These are phyloP conservation scores for Proales similis DNA, from an alignment of 1,140 invertebrate species.

Conservation along the genomic window DNA sequence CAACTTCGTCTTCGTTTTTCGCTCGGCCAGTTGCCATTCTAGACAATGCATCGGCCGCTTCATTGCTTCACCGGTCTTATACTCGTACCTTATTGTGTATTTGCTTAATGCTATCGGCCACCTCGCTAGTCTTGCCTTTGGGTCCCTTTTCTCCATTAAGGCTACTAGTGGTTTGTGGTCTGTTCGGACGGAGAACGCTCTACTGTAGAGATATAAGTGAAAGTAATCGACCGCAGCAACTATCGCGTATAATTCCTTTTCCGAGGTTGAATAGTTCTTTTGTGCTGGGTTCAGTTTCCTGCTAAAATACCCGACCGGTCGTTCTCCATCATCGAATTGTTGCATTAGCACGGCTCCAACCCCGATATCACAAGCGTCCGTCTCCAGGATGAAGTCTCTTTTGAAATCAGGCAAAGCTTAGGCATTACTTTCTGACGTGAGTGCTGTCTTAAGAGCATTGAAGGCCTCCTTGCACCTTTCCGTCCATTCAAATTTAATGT, in stretches of 20 bases:
- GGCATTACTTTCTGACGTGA: not conserved
- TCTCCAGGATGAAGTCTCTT: constrained; percentile 48
- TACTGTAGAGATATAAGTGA: constrained; percentile 50
- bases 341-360: constrained; percentile 51
- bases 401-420: constrained; percentile 42
- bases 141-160: constrained; percentile 43
- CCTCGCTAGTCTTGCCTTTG: not conserved
- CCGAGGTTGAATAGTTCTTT: constrained; percentile 43
- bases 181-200: constrained; percentile 52
- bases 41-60: constrained; percentile 39
- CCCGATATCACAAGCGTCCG: constrained; percentile 51
- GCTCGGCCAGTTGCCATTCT: not conserved
- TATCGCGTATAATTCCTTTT: constrained; percentile 47
- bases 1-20: no score
- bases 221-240: constrained; percentile 51
- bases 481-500: constrained; percentile 15
- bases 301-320: constrained; percentile 16
- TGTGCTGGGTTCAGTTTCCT: constrained; percentile 7
- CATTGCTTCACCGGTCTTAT: not conserved
- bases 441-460: not conserved
- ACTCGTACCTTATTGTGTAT: not conserved
- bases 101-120: constrained; percentile 8
- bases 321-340: not conserved
- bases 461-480: not conserved
- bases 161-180: constrained; percentile 54